phyloP scores from a whole-genome alignment of 2,888 invertebrate species.

The Pinctada fucata region DNA sequence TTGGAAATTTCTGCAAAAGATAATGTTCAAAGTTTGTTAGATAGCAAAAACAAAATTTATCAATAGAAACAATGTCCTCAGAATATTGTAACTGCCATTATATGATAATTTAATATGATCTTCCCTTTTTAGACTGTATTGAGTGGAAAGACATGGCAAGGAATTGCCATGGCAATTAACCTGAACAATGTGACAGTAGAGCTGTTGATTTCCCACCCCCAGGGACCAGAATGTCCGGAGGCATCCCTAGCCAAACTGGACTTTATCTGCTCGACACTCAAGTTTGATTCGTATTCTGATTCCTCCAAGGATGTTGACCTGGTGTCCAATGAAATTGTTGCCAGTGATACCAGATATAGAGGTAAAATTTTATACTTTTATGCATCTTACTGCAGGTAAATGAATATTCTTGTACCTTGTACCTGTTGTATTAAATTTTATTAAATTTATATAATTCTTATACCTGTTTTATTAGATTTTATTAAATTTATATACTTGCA shows the following conservation, averaged over 20 bases:
- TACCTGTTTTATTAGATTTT: too few relatives aligned
- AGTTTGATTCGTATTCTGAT: conserved; percentile 91
- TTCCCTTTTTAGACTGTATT: conserved; percentile 70
- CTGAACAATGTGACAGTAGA: conserved; percentile 91
- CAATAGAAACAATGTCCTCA: too few relatives aligned
- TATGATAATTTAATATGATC: too few relatives aligned
- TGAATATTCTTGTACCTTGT: too few relatives aligned
- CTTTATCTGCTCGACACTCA: conserved; percentile 92
- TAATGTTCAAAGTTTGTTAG: too few relatives aligned
- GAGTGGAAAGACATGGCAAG: conserved; percentile 83
- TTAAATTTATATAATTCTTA: too few relatives aligned
- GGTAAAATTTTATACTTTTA: conserved; percentile 64
- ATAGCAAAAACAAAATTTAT: too few relatives aligned
- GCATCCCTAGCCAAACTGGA: conserved; percentile 87
- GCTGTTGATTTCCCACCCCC: conserved; percentile 76
- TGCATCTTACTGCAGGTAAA: too few relatives aligned
- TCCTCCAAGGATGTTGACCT: conserved; percentile 93
- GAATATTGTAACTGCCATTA: too few relatives aligned
- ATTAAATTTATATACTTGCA: too few relatives aligned
- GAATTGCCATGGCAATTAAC: conserved; percentile 88
- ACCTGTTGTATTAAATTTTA: too few relatives aligned
- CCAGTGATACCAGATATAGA: conserved; percentile 85
- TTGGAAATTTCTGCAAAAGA: too few relatives aligned
- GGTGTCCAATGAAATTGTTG: conserved; percentile 92
- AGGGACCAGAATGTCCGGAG: conserved; percentile 53